These are phyloP conservation scores for Achlya flavicornis DNA, from an alignment of 2,888 invertebrate genomes.

Conservation along the genomic window DNA sequence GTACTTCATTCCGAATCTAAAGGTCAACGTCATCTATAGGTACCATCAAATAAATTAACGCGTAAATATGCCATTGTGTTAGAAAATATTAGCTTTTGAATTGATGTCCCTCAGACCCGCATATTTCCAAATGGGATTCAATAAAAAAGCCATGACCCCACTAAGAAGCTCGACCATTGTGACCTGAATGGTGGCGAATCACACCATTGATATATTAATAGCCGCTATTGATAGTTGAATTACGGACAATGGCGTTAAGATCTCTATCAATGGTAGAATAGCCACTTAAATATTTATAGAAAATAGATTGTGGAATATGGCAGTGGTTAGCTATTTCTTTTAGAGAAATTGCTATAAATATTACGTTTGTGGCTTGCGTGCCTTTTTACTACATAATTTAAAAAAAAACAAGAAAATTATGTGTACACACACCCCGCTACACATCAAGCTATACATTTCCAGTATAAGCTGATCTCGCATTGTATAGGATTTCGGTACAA, in stretches of 20 bases:
- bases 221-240: constrained; percentile 26
- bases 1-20: background rate
- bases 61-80: constrained; percentile 5
- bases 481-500: too few species aligned
- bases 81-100: constrained; percentile 12
- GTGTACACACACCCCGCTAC: too few species aligned
- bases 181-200: constrained; percentile 61
- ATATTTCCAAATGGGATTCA: constrained; percentile 65
- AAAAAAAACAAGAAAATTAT: too few species aligned
- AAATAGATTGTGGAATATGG: background rate
- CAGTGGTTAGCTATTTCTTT: too few species aligned
- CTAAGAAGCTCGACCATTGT: constrained; percentile 55
- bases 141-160: constrained; percentile 73
- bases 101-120: constrained; percentile 53
- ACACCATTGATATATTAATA: constrained; percentile 49
- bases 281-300: background rate
- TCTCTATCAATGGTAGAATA: background rate
- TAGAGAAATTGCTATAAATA: too few species aligned
- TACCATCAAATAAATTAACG: constrained; percentile 4
- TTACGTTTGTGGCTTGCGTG: too few species aligned
- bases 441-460: too few species aligned
- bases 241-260: constrained; percentile 10
- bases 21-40: background rate
- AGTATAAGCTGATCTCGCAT: too few species aligned
- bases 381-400: too few species aligned